phyloP scores from a whole-genome alignment of 1,140 invertebrate genomes.

The Drosophila kikkawai region DNA sequence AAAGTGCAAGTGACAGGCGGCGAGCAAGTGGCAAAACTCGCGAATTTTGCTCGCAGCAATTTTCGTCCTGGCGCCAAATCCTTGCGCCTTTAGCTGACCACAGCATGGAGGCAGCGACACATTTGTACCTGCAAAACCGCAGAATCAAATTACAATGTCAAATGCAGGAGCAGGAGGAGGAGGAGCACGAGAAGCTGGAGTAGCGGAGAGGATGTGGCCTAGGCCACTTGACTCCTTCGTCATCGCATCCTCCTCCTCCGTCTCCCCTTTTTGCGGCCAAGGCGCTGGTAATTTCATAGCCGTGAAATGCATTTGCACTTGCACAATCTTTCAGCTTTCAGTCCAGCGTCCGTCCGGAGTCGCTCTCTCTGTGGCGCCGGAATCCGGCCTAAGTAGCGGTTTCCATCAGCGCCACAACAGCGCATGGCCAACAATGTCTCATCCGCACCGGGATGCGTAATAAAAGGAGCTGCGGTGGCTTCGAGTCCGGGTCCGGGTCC shows the following conservation, averaged over 20 bases:
- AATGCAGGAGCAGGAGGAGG: neutral
- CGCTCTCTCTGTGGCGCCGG: neutral
- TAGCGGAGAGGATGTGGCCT: neutral
- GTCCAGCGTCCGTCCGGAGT: neutral
- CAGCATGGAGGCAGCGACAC: slow-evolving; percentile 20
- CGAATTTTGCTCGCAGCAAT: slow-evolving; percentile 16
- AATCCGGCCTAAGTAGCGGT: slow-evolving; percentile 67
- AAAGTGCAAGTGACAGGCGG: slow-evolving; percentile 57
- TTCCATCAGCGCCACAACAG: slow-evolving; percentile 67
- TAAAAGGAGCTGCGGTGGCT: slow-evolving; percentile 49
- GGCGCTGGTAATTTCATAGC: slow-evolving; percentile 66
- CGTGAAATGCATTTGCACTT: slow-evolving; percentile 65
- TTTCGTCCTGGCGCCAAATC: slow-evolving; percentile 20
- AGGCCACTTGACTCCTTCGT: slow-evolving; percentile 29
- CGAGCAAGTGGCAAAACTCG: slow-evolving; percentile 45
- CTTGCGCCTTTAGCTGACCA: slow-evolving; percentile 45
- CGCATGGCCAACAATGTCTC: slow-evolving; percentile 65
- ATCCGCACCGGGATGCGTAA: slow-evolving; percentile 56
- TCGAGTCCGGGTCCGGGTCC: neutral
- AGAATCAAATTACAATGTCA: slow-evolving; percentile 75
- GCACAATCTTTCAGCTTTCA: slow-evolving; percentile 64
- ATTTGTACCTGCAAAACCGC: slow-evolving; percentile 55
- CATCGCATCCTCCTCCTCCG: neutral
- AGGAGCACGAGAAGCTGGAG: neutral
- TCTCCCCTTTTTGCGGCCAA: slow-evolving; percentile 23